Evolutionary conservation across 2,797 vertebrate genomes (phyloP).

Genomic region (Pterois miles): DNA sequence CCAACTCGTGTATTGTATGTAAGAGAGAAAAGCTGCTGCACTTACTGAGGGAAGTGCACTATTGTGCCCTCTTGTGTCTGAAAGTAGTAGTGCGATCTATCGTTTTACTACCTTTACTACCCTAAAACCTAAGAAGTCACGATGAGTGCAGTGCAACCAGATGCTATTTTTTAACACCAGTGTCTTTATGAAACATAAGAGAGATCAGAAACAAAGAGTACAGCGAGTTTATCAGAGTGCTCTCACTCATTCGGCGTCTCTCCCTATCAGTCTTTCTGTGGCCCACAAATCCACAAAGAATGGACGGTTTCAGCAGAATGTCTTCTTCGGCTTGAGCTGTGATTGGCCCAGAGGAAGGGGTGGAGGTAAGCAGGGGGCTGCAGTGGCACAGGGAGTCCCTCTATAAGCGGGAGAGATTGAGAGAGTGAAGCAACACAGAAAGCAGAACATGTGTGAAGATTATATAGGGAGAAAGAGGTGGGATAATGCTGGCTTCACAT

Average conservation of each 20-base stretch:
- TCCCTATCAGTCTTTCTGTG: conserved; percentile 28
- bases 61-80: conserved; percentile 52
- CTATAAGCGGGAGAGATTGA: background rate
- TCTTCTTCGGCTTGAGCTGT: conserved; percentile 45
- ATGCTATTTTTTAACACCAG: background rate
- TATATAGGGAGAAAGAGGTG: background rate
- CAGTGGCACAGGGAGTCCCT: conserved; percentile 19
- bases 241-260: background rate
- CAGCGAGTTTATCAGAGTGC: background rate
- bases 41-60: background rate
- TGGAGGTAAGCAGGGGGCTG: conserved; percentile 49
- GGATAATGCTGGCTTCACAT: background rate
- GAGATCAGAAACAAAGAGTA: conserved; percentile 4
- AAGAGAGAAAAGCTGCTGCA: background rate
- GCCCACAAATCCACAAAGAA: conserved; percentile 51
- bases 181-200: background rate
- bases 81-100: background rate
- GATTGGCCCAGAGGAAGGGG: conserved; percentile 72
- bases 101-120: background rate
- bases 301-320: conserved; percentile 49
- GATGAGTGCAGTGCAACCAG: background rate
- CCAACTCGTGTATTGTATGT: background rate
- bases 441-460: background rate
- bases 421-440: conserved; percentile 23
- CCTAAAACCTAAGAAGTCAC: background rate